Percentiles rank a stretch among this genome's conserved stretches.
These are phyloP conservation scores for Machimus rusticus DNA, from an alignment of 2,888 invertebrate genomes.

Conservation along the genomic window DNA sequence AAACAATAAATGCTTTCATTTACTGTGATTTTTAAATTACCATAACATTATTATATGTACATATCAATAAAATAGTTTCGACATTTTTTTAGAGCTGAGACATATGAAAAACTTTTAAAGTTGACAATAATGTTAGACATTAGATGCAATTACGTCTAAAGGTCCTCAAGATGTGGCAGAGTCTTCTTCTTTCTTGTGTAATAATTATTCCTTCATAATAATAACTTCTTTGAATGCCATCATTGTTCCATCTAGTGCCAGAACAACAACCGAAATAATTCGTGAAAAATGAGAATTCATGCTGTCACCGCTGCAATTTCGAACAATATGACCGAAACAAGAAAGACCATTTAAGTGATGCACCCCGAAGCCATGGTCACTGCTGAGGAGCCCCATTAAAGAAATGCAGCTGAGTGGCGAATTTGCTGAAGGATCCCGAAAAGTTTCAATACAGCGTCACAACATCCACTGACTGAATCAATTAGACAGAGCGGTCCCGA, in stretches of 20 bases:
- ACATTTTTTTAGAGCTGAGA: neutral
- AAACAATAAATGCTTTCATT: too few relatives aligned
- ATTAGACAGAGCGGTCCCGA: neutral
- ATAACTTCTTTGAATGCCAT: neutral
- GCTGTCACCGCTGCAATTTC: neutral
- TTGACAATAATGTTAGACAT: neutral
- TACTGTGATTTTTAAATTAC: too few relatives aligned
- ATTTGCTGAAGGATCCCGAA: neutral
- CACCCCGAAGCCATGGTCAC: neutral
- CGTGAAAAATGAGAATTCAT: neutral
- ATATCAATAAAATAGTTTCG: too few relatives aligned
- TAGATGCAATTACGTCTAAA: neutral
- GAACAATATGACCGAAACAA: neutral
- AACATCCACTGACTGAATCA: conserved; percentile 1
- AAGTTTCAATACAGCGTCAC: neutral
- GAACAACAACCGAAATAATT: neutral
- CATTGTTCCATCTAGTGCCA: neutral
- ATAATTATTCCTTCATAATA: neutral
- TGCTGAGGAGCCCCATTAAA: neutral
- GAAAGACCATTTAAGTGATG: neutral
- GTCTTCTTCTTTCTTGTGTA: neutral
- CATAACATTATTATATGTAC: too few relatives aligned
- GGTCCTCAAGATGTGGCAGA: neutral
- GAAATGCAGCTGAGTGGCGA: neutral
- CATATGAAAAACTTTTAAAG: neutral